Conservation (phyloP, 2,888 invertebrate genomes). For the Isoperla grammatica region DNA sequence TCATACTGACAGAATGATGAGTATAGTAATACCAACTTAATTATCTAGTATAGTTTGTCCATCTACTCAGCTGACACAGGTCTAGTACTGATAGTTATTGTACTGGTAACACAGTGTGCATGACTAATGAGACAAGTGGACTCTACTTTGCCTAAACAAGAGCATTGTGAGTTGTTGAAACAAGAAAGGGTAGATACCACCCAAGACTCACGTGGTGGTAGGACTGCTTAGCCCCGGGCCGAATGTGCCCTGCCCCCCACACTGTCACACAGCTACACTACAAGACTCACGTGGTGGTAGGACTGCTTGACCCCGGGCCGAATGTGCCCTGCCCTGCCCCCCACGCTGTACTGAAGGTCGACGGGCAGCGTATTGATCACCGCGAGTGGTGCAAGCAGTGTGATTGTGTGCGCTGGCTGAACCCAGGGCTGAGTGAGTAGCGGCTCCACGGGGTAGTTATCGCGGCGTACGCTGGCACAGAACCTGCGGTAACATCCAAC, state of each 20-base stretch:
- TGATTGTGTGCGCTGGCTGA: constrained; percentile 83
- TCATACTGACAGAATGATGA: too few species aligned
- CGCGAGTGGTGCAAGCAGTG: constrained; percentile 75
- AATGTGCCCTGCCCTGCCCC: constrained; percentile 43
- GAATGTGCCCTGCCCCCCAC: constrained; percentile 42
- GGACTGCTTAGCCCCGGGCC: constrained; percentile 30
- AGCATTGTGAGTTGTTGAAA: too few species aligned
- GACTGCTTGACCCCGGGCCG: constrained; percentile 30
- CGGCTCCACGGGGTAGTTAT: constrained; percentile 68
- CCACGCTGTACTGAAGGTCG: constrained; percentile 57
- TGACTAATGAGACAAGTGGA: too few species aligned
- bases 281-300: constrained; percentile 6
- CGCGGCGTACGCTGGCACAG: constrained; percentile 71
- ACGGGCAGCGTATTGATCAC: constrained; percentile 84
- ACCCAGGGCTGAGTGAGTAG: constrained; percentile 35
- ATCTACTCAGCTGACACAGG: too few species aligned
- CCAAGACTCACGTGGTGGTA: constrained; percentile 9
- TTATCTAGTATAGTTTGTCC: too few species aligned
- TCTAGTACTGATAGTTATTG: too few species aligned
- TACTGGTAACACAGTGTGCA: too few species aligned
- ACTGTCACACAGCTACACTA: too few species aligned
- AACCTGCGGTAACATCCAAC: too few species aligned
- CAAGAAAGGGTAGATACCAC: too few species aligned
- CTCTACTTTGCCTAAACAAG: too few species aligned
- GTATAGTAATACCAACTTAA: too few species aligned